phyloP scores from a whole-genome alignment of 2,888 invertebrate species.

The Metopia argyrocephala region DNA sequence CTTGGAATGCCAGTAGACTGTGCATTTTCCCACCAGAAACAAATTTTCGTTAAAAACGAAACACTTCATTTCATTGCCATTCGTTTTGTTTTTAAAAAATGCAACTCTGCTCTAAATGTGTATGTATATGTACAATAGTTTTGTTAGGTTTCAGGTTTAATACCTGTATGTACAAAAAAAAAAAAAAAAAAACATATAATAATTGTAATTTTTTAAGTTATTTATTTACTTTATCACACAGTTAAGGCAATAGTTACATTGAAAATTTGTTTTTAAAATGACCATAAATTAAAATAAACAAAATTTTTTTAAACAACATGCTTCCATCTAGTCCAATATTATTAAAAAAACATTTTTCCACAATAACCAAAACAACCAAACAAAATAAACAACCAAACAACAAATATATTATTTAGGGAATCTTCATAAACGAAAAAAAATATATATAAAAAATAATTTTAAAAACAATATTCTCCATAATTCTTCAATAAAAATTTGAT shows the following conservation, averaged over 20 bases:
- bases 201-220: no score
- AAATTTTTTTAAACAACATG: slow-evolving; percentile 8
- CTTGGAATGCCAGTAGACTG: no score
- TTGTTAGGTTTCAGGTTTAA: neutral
- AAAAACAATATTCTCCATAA: slow-evolving; percentile 59
- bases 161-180: neutral
- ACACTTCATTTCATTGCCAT: no score
- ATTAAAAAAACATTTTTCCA: neutral
- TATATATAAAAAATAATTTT: slow-evolving; percentile 34
- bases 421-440: slow-evolving; percentile 48
- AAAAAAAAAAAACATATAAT: neutral
- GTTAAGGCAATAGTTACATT: no score
- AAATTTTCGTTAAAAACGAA: no score
- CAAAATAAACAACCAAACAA: slow-evolving; percentile 44
- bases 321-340: slow-evolving; percentile 31
- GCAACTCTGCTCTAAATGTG: neutral
- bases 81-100: no score
- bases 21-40: no score
- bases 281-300: neutral
- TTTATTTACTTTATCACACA: no score
- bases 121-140: neutral
- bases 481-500: slow-evolving; percentile 56
- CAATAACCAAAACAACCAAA: no score
- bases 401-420: slow-evolving; percentile 65
- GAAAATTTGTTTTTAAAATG: no score